Base-by-base conservation (phyloP, 2,113 vertebrate species). In the Erinaceus europaeus region DNA sequence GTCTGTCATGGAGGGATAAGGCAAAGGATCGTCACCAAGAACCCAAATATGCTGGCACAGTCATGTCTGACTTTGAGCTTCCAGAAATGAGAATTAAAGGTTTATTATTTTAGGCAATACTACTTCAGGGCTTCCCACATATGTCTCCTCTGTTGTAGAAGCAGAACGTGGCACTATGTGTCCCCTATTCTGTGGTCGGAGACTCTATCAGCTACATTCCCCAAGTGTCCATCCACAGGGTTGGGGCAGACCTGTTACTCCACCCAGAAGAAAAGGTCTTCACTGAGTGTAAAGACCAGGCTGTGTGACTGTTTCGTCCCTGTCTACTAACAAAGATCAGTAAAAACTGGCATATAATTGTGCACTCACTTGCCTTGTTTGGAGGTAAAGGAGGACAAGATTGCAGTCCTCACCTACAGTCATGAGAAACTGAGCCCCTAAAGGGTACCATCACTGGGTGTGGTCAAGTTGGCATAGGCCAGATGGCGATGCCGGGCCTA, bases 221-320 rank as follows among this genome's bases (percentile, higher is more conserved):
- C 32, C n/a, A 14, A 0, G 0, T 27, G 38, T 36, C n/a, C 40
- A 18, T 38, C 27, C 8, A 3, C 6, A 9, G 5, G 61, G 38
- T 3, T 50, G n/a, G 81, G 59, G 25, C 13, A 20, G 23, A 6
- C 38, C 23, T 6, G 21, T 42, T 38, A 36, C 6, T 40, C 18
- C 34, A 20, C 1, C 5, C 11, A 27, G 15, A 68, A 25, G 40
- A 42, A 40, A 34, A 6, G 21, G 13, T 25, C 73, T 40, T 44
- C 57, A 12, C 3, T 14, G 27, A 90, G 53, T 52, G 64, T 34
- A 21, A 34, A 64, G 71, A 61, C 78, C 12, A 55, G 40, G 14
- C 5, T 40, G 7, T 36, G 11, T 62, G 38, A 65, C 68, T 38
- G 11, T 15, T 38, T 52, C 8, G 9, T 40, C 13, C 67, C 79